Percentiles rank a stretch among this genome's conserved stretches.
These are phyloP conservation scores for Aphelenchoides besseyi DNA, from an alignment of 1,140 invertebrate genomes.

Conservation along the genomic window DNA sequence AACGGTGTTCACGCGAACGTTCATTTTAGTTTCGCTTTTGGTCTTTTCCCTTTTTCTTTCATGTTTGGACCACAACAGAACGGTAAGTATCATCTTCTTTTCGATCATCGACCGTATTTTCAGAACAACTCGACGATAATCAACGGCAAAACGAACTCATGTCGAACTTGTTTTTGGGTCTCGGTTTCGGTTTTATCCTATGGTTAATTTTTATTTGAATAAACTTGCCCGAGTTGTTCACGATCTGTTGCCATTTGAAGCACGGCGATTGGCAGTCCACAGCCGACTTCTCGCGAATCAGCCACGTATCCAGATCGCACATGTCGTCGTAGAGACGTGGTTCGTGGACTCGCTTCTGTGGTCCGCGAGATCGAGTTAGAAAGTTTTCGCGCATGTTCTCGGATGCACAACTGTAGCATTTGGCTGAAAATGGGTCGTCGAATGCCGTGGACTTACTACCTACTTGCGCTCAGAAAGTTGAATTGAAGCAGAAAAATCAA, in stretches of 20 bases:
- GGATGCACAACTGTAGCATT: slow-evolving; percentile 49
- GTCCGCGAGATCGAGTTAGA: slow-evolving; percentile 40
- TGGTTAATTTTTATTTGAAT: slow-evolving; percentile 49
- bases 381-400: slow-evolving; percentile 53
- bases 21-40: slow-evolving; percentile 98
- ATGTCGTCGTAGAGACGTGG: slow-evolving; percentile 45
- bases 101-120: slow-evolving; percentile 21
- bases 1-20: slow-evolving; percentile 82
- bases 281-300: slow-evolving; percentile 41
- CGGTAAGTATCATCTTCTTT: slow-evolving; percentile 35
- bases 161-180: slow-evolving; percentile 54
- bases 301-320: slow-evolving; percentile 48
- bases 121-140: slow-evolving; percentile 33
- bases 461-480: no score
- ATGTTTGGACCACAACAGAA: slow-evolving; percentile 73
- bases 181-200: slow-evolving; percentile 53
- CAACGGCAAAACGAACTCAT: slow-evolving; percentile 57
- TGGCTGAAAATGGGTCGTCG: slow-evolving; percentile 34
- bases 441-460: background rate
- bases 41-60: slow-evolving; percentile 96
- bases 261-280: slow-evolving; percentile 49
- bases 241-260: slow-evolving; percentile 53
- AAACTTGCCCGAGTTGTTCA: slow-evolving; percentile 45
- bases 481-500: no score
- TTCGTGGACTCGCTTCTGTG: slow-evolving; percentile 33